Percentiles rank a stretch among this genome's conserved stretches.
Evolutionary conservation across 1,140 invertebrate species (phyloP).

Genomic region (Asobara japonica): DNA sequence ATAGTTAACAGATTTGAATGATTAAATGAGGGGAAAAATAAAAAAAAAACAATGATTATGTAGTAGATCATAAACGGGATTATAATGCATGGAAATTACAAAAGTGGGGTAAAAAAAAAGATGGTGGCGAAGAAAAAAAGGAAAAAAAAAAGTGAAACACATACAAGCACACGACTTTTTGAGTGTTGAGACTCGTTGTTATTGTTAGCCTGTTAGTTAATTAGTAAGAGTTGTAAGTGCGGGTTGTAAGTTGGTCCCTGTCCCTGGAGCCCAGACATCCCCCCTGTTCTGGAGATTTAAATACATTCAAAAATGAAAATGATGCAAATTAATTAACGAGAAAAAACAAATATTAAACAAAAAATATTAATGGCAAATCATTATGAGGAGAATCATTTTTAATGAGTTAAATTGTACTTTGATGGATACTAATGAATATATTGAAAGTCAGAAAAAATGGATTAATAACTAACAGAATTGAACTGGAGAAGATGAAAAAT

Average conservation of each 20-base stretch:
- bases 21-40: constrained; percentile 47
- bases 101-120: constrained; percentile 34
- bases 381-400: constrained; percentile 23
- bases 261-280: constrained; percentile 66
- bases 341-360: constrained; percentile 45
- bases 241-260: constrained; percentile 67
- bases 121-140: constrained; percentile 22
- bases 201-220: constrained; percentile 70
- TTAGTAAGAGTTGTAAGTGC: constrained; percentile 68
- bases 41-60: neutral
- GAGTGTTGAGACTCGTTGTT: constrained; percentile 67
- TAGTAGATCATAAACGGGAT: constrained; percentile 20
- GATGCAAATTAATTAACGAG: constrained; percentile 18
- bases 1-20: constrained; percentile 57
- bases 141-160: constrained; percentile 43
- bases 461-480: neutral
- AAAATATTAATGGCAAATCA: constrained; percentile 39
- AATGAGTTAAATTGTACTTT: constrained; percentile 42
- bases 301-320: constrained; percentile 42
- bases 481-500: too few relatives aligned
- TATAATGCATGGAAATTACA: constrained; percentile 49
- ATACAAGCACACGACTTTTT: constrained; percentile 55
- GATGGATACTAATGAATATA: neutral
- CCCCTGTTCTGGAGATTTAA: constrained; percentile 67
- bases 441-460: constrained; percentile 31